Conservation (phyloP, 37 sponge, comb jelly and placozoan species). For the Oscarella lobularis region DNA sequence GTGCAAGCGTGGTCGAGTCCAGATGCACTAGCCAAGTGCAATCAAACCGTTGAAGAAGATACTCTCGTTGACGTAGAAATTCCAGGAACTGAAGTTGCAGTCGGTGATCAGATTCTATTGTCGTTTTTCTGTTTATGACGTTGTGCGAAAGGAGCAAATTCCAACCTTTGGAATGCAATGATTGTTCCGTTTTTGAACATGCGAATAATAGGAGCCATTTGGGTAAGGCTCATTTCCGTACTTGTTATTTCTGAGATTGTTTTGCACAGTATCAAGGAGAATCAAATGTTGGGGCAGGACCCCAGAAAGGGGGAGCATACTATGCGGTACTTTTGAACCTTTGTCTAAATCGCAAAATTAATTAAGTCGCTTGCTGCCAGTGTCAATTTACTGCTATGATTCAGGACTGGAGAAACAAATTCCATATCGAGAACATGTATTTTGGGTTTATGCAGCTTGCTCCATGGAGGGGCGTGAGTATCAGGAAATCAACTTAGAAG, state of each 20-base stretch:
- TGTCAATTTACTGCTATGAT: constrained; percentile 51
- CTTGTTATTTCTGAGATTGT: not conserved
- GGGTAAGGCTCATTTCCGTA: constrained; percentile 11
- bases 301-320: constrained; percentile 3
- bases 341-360: too few relatives aligned
- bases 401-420: constrained; percentile 61
- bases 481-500: too few relatives aligned
- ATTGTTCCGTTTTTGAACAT: constrained; percentile 46
- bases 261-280: constrained; percentile 3
- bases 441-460: constrained; percentile 7
- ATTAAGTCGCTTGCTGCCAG: too few relatives aligned
- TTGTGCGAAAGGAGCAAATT: not conserved
- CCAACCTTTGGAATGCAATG: constrained; percentile 64
- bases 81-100: not conserved
- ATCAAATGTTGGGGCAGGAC: not conserved
- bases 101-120: not conserved
- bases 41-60: not conserved
- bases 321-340: too few relatives aligned
- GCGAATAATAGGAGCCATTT: constrained; percentile 51
- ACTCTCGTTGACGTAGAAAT: not conserved
- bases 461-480: not conserved
- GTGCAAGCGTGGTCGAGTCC: constrained; percentile 3
- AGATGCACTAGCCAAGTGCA: constrained; percentile 2
- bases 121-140: not conserved
- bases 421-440: constrained; percentile 10